Evolutionary conservation across 2,113 vertebrate genomes (phyloP), one percentile per base, ranked within the genome.

Genomic region (Beaufortia kweichowensis): DNA sequence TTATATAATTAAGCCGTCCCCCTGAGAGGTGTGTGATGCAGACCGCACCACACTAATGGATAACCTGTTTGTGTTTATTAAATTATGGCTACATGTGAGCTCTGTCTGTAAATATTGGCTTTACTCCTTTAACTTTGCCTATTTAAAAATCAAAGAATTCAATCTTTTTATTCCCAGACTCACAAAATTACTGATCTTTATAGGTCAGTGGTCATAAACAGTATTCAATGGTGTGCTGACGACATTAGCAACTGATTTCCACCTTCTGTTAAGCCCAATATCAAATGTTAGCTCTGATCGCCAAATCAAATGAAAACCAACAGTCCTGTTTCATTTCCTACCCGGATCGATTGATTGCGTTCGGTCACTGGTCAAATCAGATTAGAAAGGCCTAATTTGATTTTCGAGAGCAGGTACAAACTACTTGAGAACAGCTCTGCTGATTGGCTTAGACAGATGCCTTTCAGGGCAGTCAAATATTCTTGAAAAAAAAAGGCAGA

Each of bases 331-430:
- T 76, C 79, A 79, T 76, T 80, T 82, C 75, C 70, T 77, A 29
- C 67, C 31, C 56, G 78, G 78, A 73, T 83, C 71, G 63, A 83
- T 82, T 80, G 77, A 85, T 83, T 85, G 63, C 75, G 66, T 85
- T 79, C 75, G 43, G 70, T 56, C 50, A 31, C 62, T 56, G 64
- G 72, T 69, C 59, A 31, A 66, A 84, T 84, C 71, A 62, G 57
- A 84, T 83, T 82, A 79, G 57, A 66, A 50, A n/a, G 23, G 21
- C 29, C 17, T 77, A 82, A 83, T 69, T 73, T 10, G 57, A 83
- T 85, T 83, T 39, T 57, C 43, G 24, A 19, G 23, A 55, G 77
- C 71, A 84, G 82, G 80, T 82, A 82, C 48, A 28, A 78, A 70
- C 35, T 70, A 67, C 35, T 41, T 24, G 71, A 50, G 69, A 56